Base-by-base conservation (phyloP, 2,113 vertebrate species). In the Puntigrus tetrazona region DNA sequence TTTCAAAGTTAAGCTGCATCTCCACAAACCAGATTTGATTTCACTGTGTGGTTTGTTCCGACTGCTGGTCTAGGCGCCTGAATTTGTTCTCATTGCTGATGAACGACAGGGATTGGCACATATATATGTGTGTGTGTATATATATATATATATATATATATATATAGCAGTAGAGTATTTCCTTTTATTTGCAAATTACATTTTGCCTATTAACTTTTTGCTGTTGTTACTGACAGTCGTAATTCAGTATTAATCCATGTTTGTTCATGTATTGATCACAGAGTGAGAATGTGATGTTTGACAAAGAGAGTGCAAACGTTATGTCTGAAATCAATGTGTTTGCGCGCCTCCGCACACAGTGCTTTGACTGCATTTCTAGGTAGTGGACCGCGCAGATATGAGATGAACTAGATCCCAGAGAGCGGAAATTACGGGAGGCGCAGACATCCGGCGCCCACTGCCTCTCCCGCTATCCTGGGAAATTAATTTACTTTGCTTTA, bases 381-480 rank as follows among this genome's bases (percentile, higher is more conserved):
- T 82, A 69, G 79, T 63, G 70, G 81, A 84, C 55, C n/a, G 52
- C 57, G 13, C 47, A 81, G 85, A 78, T 81, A 65, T 70, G 74
- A 36, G 29, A 79, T 86, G 81, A 90, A 84, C 84, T 84, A 79
- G 61, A 86, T n/a, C 85, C 61, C 52, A 29, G 47, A 82, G 61
- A 83, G 84, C 45, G 83, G 76, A 88, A 82, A 88, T 84, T 85
- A 85, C 38, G 79, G 84, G 78, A 82, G 73, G 67, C 82, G 81
- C 50, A 5, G 50, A 81, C 81, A 38, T 70, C 81, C 50, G 73
- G 72, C 82, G 50, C 86, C 78, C 41, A 67, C 74, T 55, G 82
- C n/a, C n/a, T 83, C 82, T 85, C 73, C 27, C 65, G 29, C 74
- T 82, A 69, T 82, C 41, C 80, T 69, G 31, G 47, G 61, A 83